Percentiles rank a stretch among this genome's conserved stretches.
Evolutionary conservation across 2,888 invertebrate species (phyloP).

Genomic region (Calephelis perditalis): DNA sequence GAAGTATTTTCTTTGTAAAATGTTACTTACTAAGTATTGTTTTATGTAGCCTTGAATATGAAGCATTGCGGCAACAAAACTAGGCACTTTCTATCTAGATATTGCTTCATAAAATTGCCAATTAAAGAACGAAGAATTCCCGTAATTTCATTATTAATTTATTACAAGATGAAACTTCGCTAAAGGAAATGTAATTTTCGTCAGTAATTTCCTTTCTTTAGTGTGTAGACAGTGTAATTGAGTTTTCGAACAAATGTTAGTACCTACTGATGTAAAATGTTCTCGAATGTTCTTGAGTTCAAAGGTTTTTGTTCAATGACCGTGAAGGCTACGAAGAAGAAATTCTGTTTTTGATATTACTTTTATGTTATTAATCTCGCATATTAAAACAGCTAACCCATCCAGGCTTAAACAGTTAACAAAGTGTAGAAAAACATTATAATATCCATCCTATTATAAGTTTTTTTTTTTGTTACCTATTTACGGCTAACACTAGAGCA

Average conservation of each 20-base stretch:
- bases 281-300: not conserved
- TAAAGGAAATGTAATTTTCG: not conserved
- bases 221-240: not conserved
- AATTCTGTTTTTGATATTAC: not conserved
- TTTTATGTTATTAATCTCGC: not conserved
- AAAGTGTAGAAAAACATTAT: no score
- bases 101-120: no score
- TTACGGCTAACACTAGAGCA: no score
- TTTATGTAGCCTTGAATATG: no score
- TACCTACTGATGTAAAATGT: not conserved
- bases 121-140: not conserved
- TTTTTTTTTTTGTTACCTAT: no score
- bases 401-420: no score
- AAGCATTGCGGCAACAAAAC: no score
- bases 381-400: no score
- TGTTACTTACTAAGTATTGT: no score
- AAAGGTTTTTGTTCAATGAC: not conserved
- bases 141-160: constrained; percentile 1
- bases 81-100: no score
- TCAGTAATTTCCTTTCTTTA: not conserved
- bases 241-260: not conserved
- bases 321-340: not conserved
- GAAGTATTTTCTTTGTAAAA: no score
- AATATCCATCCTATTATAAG: no score
- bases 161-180: not conserved